Evolutionary conservation across 2,113 vertebrate genomes (phyloP).

Genomic region (Megalops atlanticus): DNA sequence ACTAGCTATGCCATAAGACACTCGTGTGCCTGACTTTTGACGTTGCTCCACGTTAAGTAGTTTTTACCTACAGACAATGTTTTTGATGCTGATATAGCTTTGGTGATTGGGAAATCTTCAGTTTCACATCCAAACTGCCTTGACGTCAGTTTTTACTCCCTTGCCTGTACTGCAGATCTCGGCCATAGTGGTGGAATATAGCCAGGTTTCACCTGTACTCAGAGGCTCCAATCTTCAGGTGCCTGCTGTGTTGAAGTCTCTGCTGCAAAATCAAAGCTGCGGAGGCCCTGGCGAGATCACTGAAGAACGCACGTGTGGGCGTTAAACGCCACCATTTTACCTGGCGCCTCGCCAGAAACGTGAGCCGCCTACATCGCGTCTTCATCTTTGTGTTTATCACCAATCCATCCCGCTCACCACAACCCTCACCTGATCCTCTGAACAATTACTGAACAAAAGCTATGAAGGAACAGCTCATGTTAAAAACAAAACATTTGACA

Average conservation of each 20-base stretch:
- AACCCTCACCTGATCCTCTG: background rate
- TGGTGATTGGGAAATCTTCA: background rate
- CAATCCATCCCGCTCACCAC: background rate
- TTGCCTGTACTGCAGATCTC: slow-evolving; percentile 1
- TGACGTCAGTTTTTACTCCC: too few relatives aligned
- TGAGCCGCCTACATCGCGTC: background rate
- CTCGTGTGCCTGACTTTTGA: background rate
- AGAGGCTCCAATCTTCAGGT: background rate
- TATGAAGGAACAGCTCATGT: slow-evolving; percentile 8
- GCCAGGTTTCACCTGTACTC: slow-evolving; percentile 14
- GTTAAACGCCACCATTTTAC: background rate
- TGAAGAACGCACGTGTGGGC: background rate
- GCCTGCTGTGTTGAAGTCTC: background rate
- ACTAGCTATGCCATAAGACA: too few relatives aligned
- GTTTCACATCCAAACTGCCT: too few relatives aligned
- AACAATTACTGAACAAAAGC: slow-evolving; percentile 14
- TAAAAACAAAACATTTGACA: slow-evolving; percentile 39
- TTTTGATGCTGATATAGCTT: background rate
- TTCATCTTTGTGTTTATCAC: background rate
- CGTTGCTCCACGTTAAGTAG: background rate
- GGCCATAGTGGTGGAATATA: too few relatives aligned
- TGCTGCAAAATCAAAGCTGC: background rate
- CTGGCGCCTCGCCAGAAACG: background rate
- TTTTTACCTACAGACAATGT: background rate
- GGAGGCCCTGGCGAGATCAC: background rate